Conservation (phyloP, 1,140 invertebrate genomes). For the Ridgeia piscesae region DNA sequence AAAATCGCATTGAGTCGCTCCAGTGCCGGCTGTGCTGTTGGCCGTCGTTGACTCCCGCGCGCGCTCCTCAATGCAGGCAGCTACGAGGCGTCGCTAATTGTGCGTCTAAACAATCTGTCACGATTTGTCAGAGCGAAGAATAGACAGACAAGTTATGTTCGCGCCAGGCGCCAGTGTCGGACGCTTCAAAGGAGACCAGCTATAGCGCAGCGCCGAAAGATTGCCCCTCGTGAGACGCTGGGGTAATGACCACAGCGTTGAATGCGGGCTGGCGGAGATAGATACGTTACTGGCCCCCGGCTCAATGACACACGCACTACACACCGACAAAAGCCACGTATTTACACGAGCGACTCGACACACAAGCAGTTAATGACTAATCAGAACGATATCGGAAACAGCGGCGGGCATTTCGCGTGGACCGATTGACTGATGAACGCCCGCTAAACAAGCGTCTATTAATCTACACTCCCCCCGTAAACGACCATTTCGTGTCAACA, state of each 20-base stretch:
- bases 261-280: background rate
- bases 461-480: background rate
- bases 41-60: background rate
- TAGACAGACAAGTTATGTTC: conserved; percentile 5
- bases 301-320: background rate
- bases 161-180: background rate
- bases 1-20: background rate
- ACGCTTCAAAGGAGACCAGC: background rate
- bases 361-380: background rate
- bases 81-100: background rate
- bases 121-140: background rate
- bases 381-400: background rate
- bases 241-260: background rate
- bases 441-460: background rate
- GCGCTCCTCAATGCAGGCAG: background rate
- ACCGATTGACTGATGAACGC: background rate
- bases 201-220: background rate
- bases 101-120: conserved; percentile 5
- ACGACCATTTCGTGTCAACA: background rate
- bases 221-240: background rate
- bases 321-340: background rate
- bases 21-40: background rate
- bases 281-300: background rate
- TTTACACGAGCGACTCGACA: background rate
- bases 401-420: background rate